These are phyloP conservation scores for Norana najaformis DNA, from an alignment of 2,888 invertebrate species.

Conservation along the genomic window DNA sequence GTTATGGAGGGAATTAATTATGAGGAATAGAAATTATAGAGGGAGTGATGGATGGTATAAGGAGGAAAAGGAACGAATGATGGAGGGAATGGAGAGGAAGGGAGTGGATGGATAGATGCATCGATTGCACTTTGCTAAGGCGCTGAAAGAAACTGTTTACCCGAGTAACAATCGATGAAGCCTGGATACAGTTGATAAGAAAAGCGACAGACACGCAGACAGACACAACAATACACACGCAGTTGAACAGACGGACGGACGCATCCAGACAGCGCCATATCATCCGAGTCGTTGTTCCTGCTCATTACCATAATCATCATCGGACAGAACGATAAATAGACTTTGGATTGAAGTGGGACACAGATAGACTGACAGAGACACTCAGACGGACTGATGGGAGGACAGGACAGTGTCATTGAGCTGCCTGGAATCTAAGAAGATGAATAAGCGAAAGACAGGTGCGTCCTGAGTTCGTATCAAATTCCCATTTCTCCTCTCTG, in stretches of 20 bases:
- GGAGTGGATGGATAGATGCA: no score
- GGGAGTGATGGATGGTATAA: no score
- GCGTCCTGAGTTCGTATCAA: neutral
- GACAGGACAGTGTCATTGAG: neutral
- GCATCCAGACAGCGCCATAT: neutral
- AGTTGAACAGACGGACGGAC: neutral
- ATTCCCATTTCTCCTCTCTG: neutral
- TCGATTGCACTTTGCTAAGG: no score
- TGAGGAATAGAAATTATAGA: no score
- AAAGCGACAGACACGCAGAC: neutral
- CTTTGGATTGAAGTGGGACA: neutral
- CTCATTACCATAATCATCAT: neutral
- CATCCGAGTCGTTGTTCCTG: neutral
- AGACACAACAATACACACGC: neutral
- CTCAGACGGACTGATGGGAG: neutral
- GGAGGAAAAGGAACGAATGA: no score
- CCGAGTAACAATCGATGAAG: neutral
- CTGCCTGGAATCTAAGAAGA: neutral
- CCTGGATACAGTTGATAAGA: neutral
- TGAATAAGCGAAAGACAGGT: neutral
- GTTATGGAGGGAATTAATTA: no score
- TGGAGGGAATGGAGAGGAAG: no score
- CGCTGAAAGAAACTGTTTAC: neutral
- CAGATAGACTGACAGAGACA: no score
- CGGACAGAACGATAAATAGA: neutral